Evolutionary conservation across 2,797 vertebrate genomes (phyloP).

Genomic region (Coilia nasus): DNA sequence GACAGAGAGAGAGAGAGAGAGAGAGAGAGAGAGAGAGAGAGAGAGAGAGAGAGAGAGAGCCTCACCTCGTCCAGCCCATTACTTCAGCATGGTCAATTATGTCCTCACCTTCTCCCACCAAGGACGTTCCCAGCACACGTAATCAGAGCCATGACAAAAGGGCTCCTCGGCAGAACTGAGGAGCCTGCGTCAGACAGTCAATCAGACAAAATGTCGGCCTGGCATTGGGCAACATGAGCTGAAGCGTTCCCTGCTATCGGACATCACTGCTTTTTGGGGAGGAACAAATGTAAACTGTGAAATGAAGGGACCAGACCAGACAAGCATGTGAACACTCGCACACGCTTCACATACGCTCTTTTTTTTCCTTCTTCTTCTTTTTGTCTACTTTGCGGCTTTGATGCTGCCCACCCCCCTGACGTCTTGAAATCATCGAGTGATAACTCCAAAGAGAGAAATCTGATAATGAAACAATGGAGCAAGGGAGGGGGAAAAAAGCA

Average conservation of each 20-base stretch:
- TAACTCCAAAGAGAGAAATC: slow-evolving; percentile 65
- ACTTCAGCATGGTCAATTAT: slow-evolving; percentile 53
- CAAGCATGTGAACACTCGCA: background rate
- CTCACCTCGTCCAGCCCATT: background rate
- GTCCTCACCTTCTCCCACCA: slow-evolving; percentile 43
- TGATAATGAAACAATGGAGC: slow-evolving; percentile 64
- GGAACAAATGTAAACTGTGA: background rate
- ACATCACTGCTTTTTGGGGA: background rate
- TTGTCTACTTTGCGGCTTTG: slow-evolving; percentile 6
- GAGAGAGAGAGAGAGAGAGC: too few species aligned
- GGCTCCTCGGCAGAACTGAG: slow-evolving; percentile 38
- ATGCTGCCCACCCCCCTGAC: slow-evolving; percentile 49
- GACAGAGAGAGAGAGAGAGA: too few species aligned
- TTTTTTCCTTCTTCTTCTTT: background rate
- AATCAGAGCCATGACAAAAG: slow-evolving; percentile 41
- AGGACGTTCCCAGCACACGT: slow-evolving; percentile 54
- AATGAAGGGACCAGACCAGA: slow-evolving; percentile 8
- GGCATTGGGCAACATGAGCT: background rate
- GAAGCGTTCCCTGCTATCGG: background rate
- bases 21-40: too few species aligned
- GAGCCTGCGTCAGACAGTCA: slow-evolving; percentile 39
- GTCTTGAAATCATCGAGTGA: slow-evolving; percentile 67
- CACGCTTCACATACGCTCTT: background rate
- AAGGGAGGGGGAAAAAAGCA: slow-evolving; percentile 60
- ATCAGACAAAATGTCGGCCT: slow-evolving; percentile 2